Conservation (phyloP, 2,113 vertebrate species). For the Scortum barcoo region DNA sequence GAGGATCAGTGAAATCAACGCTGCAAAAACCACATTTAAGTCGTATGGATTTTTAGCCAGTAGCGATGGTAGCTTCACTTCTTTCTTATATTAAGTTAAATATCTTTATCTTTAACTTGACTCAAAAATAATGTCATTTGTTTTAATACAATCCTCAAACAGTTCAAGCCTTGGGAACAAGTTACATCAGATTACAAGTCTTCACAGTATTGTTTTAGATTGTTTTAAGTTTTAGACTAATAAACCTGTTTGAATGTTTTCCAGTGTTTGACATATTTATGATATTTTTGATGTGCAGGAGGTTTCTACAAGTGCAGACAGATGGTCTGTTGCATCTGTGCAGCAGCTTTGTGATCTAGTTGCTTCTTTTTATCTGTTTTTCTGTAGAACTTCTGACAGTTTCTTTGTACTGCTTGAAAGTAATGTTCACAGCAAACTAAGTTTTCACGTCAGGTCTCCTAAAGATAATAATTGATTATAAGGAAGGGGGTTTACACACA, state of each 20-base stretch:
- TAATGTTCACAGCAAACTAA: not conserved
- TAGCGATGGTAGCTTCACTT: not conserved
- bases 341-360: constrained; percentile 22
- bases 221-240: constrained; percentile 7
- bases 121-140: not conserved
- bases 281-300: constrained; percentile 38
- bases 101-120: not conserved
- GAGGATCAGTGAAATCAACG: constrained; percentile 38
- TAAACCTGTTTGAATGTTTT: constrained; percentile 36
- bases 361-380: constrained; percentile 19
- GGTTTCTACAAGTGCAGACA: constrained; percentile 36
- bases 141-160: not conserved
- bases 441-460: not conserved
- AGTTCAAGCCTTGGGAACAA: constrained; percentile 7
- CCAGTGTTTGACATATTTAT: constrained; percentile 50
- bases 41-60: not conserved
- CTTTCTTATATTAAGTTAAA: constrained; percentile 18
- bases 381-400: not conserved
- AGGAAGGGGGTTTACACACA: not conserved
- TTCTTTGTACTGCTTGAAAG: not conserved
- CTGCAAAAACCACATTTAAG: not conserved
- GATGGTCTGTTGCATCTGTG: constrained; percentile 41
- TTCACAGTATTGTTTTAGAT: not conserved
- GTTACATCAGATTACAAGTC: not conserved
- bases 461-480: not conserved